Conservation (phyloP, 2,797 vertebrate genomes). For the Pelobates cultripes region DNA sequence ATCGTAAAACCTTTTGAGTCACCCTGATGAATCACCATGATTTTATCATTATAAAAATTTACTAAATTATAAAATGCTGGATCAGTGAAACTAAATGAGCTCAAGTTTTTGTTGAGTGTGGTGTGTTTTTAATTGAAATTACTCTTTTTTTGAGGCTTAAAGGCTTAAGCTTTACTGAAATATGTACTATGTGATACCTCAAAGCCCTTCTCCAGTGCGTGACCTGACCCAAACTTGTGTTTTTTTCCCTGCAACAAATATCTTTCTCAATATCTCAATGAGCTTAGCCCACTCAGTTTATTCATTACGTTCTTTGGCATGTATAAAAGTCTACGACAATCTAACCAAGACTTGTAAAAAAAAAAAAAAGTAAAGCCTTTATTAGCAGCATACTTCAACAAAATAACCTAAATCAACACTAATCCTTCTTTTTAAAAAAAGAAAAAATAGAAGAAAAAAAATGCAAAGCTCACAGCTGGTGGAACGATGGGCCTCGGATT, state of each 20-base stretch:
- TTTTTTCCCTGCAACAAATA: conserved; percentile 58
- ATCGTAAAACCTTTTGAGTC: background rate
- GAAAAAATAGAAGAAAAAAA: conserved; percentile 44
- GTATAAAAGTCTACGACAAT: conserved; percentile 57
- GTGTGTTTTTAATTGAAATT: background rate
- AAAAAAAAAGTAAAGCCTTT: conserved; percentile 48
- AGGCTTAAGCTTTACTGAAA: conserved; percentile 73
- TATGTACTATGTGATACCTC: conserved; percentile 75
- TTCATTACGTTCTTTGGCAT: conserved; percentile 60
- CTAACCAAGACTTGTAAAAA: conserved; percentile 56
- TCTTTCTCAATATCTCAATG: conserved; percentile 53
- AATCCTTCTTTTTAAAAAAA: conserved; percentile 63
- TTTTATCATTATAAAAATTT: background rate
- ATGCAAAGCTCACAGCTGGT: conserved; percentile 56
- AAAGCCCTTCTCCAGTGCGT: conserved; percentile 68
- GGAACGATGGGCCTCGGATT: conserved; percentile 59
- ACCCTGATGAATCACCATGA: background rate
- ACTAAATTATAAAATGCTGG: background rate
- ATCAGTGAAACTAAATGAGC: background rate
- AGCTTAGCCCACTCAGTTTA: conserved; percentile 48
- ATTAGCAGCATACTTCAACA: conserved; percentile 59
- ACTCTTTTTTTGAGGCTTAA: conserved; percentile 65
- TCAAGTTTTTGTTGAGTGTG: background rate
- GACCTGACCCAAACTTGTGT: conserved; percentile 44
- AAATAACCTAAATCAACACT: conserved; percentile 60